These are phyloP conservation scores for Thripadectes ignobilis DNA, from an alignment of 2,797 vertebrate species.

Conservation along the genomic window DNA sequence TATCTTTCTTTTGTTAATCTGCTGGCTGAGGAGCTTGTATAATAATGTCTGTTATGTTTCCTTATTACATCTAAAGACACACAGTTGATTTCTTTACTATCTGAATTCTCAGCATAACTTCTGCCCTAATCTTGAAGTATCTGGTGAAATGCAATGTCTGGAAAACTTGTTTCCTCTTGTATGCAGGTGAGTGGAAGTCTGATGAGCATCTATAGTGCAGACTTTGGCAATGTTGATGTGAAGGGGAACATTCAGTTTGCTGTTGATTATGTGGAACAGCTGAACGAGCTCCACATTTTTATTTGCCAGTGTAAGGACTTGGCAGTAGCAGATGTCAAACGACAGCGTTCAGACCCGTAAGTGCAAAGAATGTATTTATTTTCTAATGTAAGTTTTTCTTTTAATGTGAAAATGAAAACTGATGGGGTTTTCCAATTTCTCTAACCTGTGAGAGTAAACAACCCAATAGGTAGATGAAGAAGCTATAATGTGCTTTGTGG, in stretches of 20 bases:
- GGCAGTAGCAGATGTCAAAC: conserved; percentile 86
- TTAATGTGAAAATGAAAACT: neutral
- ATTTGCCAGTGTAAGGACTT: conserved; percentile 90
- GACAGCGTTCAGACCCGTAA: conserved; percentile 92
- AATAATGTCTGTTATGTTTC: neutral
- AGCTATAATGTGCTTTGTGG: neutral
- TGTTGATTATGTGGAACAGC: conserved; percentile 88
- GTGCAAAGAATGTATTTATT: conserved; percentile 46
- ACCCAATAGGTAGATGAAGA: neutral
- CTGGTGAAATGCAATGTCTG: neutral
- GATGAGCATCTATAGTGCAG: conserved; percentile 85
- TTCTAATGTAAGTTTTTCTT: neutral
- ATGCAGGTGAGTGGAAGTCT: conserved; percentile 87
- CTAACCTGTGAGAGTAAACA: neutral
- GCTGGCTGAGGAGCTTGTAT: neutral
- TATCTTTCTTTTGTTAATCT: neutral
- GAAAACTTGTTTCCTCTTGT: neutral
- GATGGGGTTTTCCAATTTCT: neutral
- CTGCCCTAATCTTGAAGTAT: neutral
- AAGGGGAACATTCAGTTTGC: conserved; percentile 91
- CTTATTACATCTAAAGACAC: neutral
- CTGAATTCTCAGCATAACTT: neutral
- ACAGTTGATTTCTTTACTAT: neutral
- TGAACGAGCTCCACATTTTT: conserved; percentile 90
- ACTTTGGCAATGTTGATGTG: conserved; percentile 84